phyloP scores from a whole-genome alignment of 1,140 invertebrate genomes.

The Cardiocondyla obscurior region DNA sequence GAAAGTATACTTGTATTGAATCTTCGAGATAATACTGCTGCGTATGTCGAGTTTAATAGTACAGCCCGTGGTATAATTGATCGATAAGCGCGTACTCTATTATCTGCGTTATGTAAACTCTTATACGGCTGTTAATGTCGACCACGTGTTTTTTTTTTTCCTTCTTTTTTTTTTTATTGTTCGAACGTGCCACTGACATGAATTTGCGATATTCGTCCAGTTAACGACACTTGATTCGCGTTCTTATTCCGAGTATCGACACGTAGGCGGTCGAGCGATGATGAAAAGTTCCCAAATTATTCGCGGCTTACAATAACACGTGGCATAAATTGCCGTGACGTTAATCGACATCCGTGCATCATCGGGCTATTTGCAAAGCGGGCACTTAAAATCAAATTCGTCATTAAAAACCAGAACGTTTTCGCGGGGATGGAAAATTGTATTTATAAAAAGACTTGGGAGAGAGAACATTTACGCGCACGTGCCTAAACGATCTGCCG shows the following conservation, averaged over 20 bases:
- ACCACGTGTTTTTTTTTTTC: neutral
- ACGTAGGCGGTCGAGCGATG: neutral
- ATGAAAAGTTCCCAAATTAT: neutral
- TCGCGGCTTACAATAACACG: neutral
- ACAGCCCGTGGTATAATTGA: neutral
- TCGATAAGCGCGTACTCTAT: neutral
- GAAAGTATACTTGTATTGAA: neutral
- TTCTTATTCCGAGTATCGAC: neutral
- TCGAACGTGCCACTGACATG: neutral
- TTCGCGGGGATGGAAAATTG: neutral
- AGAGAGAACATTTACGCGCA: neutral
- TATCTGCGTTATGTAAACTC: neutral
- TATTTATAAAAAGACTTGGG: too few species aligned
- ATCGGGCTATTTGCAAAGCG: neutral
- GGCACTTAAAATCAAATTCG: neutral
- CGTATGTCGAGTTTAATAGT: neutral
- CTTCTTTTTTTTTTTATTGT: slow-evolving; percentile 1
- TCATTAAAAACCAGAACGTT: neutral
- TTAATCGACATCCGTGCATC: neutral
- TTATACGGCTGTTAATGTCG: neutral
- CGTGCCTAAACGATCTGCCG: neutral
- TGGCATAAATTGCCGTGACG: neutral
- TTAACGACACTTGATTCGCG: neutral
- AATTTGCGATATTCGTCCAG: neutral
- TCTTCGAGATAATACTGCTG: neutral